Percentiles rank a stretch among this genome's conserved stretches.
Conservation (phyloP, 2,797 vertebrate genomes). For the Apodemus agrarius region DNA sequence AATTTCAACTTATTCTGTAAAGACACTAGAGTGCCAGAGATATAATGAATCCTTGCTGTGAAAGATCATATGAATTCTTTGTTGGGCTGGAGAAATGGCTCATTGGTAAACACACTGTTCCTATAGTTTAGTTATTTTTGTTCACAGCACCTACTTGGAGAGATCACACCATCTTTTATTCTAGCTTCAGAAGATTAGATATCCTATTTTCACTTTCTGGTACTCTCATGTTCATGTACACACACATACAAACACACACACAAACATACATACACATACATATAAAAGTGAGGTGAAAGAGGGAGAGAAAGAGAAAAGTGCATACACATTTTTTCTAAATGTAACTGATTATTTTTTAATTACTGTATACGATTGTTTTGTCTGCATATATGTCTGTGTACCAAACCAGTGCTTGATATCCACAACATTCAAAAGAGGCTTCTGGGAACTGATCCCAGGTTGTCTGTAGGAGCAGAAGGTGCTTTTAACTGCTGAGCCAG, state of each 20-base stretch:
- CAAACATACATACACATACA: neutral
- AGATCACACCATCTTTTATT: neutral
- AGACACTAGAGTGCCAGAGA: neutral
- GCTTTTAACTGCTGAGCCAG: neutral
- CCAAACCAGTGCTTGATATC: too few relatives aligned
- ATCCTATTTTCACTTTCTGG: neutral
- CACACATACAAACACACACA: neutral
- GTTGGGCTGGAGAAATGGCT: neutral
- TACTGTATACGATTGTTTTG: neutral
- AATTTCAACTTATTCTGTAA: neutral
- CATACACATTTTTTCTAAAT: neutral
- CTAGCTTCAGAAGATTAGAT: neutral
- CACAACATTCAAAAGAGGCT: neutral
- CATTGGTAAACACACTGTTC: neutral
- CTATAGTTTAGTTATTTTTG: neutral
- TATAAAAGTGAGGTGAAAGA: neutral
- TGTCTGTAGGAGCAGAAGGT: neutral
- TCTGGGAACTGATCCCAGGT: neutral
- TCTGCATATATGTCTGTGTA: neutral
- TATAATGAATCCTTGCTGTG: neutral
- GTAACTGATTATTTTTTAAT: neutral
- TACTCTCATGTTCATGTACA: neutral
- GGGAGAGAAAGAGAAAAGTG: neutral
- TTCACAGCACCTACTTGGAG: accelerated
- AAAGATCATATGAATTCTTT: neutral